These are phyloP conservation scores for Yponomeuta malinellus DNA, from an alignment of 2,888 invertebrate genomes.

Conservation along the genomic window DNA sequence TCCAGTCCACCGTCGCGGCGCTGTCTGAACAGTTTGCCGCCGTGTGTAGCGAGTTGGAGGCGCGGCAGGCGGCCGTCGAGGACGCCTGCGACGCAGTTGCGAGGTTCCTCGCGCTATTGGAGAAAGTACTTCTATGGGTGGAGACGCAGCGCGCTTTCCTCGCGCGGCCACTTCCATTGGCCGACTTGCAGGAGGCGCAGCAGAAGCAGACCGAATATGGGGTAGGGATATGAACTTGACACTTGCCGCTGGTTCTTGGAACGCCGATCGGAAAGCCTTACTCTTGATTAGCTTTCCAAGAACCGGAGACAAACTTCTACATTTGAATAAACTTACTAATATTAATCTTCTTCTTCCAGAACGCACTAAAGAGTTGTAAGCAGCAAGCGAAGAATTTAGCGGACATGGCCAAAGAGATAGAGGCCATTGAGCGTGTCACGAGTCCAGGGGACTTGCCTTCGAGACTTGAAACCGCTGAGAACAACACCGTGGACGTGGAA, in stretches of 20 bases:
- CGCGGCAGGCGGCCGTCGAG: slow-evolving; percentile 87
- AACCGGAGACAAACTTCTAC: neutral
- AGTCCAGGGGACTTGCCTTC: slow-evolving; percentile 90
- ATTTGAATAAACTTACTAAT: neutral
- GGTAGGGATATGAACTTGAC: slow-evolving; percentile 58
- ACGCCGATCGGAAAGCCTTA: neutral
- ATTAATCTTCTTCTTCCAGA: slow-evolving; percentile 64
- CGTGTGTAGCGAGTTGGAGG: slow-evolving; percentile 86
- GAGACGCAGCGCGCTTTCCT: slow-evolving; percentile 88
- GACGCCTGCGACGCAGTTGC: slow-evolving; percentile 93
- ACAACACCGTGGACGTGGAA: slow-evolving; percentile 89
- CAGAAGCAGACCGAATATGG: slow-evolving; percentile 91
- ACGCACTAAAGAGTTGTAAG: slow-evolving; percentile 92
- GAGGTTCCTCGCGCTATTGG: slow-evolving; percentile 87
- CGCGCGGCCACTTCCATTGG: slow-evolving; percentile 84
- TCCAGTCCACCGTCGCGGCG: slow-evolving; percentile 84
- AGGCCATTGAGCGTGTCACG: slow-evolving; percentile 87
- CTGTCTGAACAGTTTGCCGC: slow-evolving; percentile 87
- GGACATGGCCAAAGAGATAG: slow-evolving; percentile 94
- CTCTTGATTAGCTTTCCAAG: neutral
- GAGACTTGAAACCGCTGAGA: slow-evolving; percentile 90
- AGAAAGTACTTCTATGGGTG: slow-evolving; percentile 89
- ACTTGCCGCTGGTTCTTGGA: neutral
- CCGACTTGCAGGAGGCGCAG: slow-evolving; percentile 86
- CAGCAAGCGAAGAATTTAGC: slow-evolving; percentile 90